Base-by-base conservation (phyloP, 1,140 invertebrate genomes). In the Pseudobourletiella spinata region DNA sequence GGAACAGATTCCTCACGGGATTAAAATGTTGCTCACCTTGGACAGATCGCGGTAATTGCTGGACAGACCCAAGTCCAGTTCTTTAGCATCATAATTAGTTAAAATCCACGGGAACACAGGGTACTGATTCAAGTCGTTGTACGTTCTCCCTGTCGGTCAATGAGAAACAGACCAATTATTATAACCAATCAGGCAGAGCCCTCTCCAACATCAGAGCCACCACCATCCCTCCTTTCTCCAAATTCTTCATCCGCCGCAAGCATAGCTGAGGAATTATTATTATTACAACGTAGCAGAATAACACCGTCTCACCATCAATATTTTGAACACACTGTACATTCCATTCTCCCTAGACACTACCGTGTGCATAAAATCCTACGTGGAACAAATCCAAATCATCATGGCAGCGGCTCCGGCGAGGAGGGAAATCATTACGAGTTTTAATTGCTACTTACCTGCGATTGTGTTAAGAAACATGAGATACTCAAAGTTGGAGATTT, bases 401-500 rank as follows among this genome's bases (percentile, higher is more conserved):
- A n/a, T n/a, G n/a, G n/a, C n/a, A n/a, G n/a, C n/a, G n/a, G n/a
- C n/a, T n/a, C n/a, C n/a, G n/a, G n/a, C 32, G 32, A 39, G 32
- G n/a, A 39, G n/a, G 32, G 32, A 39, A 39, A 39, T 39, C n/a
- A 39, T n/a, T 39, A 2, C 29, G 24, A 20, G 29, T 20, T 30
- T 20, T 42, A 35, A 57, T 4, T 39, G 14, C 14, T 8, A 39
- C 55, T 82, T 74, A 93, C 91, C 95, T 59, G 96, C 95, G 69
- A 99, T 97, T 4, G 97, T 99, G 76, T 99, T 99, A 56, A 99
- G 83, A 79, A 98, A 99, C 95, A 99, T 99, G 64, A 99, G 82
- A 77, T 99, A 99, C 74, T 99, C 95, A 76, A 99, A 99, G 78
- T 99, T 99, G 48, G 94, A 96, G 67, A 99, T 98, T 77, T 99